phyloP scores from a whole-genome alignment of 2,888 invertebrate genomes.

The Diabrotica balteata region DNA sequence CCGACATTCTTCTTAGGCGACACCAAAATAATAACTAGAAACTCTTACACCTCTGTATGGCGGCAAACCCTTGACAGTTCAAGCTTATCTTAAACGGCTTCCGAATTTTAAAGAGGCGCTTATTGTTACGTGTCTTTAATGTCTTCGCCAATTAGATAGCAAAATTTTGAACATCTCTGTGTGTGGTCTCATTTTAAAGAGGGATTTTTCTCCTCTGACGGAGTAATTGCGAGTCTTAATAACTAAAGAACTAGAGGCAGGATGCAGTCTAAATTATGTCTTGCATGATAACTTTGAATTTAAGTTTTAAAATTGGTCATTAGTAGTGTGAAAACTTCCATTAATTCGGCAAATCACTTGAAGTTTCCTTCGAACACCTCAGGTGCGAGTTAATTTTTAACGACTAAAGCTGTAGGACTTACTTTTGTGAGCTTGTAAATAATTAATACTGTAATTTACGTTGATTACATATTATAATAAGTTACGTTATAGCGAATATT shows the following conservation, averaged over 20 bases:
- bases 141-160: conserved; percentile 40
- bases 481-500: too few species aligned
- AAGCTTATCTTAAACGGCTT: conserved; percentile 18
- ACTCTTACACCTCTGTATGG: conserved; percentile 2
- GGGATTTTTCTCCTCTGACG: not conserved
- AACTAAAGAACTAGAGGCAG: too few species aligned
- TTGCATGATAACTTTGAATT: not conserved
- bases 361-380: too few species aligned
- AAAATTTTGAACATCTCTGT: conserved; percentile 24
- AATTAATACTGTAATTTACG: too few species aligned
- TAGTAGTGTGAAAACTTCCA: not conserved
- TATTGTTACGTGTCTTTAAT: conserved; percentile 38
- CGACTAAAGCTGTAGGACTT: too few species aligned
- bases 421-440: too few species aligned
- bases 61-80: conserved; percentile 15
- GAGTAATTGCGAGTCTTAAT: not conserved
- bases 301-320: not conserved
- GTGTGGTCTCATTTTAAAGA: conserved; percentile 32
- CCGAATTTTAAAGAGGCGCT: conserved; percentile 19
- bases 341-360: too few species aligned
- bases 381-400: too few species aligned
- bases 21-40: conserved; percentile 11
- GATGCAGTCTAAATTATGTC: too few species aligned
- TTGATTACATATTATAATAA: too few species aligned
- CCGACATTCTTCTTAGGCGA: conserved; percentile 21